Evolutionary conservation across 1,140 invertebrate species (phyloP), one percentile per base, ranked within the genome.

Genomic region (Littorina saxatilis): DNA sequence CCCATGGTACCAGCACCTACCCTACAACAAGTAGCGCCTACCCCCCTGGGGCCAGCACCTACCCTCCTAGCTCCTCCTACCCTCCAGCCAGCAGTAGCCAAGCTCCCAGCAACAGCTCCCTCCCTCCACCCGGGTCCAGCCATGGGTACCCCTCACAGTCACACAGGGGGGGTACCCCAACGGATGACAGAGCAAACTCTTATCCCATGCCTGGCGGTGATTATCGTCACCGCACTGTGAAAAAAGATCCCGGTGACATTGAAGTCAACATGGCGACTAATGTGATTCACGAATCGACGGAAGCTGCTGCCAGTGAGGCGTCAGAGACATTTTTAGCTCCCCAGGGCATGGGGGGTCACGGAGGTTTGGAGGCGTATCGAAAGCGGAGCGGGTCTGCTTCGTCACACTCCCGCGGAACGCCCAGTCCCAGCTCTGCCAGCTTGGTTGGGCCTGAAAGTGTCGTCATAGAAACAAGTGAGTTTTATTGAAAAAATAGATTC

Each of bases 391-490:
- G 68, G 17, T 72, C 68, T 20, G 23, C 68, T 9, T 70, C 68
- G 13, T 70, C 68, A 11, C 37, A 39, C 32, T 72, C 68, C 7
- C 40, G 17, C 35, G 37, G 23, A 5, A 72, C 68, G 11, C 37
- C 68, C 5, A 43, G 35, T 50, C 43, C 70, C 27, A 39, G 37
- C 4, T 20, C 66, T 17, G 35, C 32, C 35, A 40, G 37, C 35
- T 35, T 68, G 66, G 66, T 68, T 9, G 66, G 66, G 32, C 66
- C 66, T 29, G 66, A 68, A 35, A 68, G 66, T 39, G 66, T 68
- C 17, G 66, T 68, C 29, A 68, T 68, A 7, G 66, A 68, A 39
- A 68, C 66, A 1, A 68, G 66, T 68, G 35, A 68, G 66, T 68
- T n/a, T n/a, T n/a, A n/a, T n/a, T n/a, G n/a, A n/a, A n/a, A n/a